Base-by-base conservation (phyloP, 2,113 vertebrate species). In the Camarhynchus parvulus region DNA sequence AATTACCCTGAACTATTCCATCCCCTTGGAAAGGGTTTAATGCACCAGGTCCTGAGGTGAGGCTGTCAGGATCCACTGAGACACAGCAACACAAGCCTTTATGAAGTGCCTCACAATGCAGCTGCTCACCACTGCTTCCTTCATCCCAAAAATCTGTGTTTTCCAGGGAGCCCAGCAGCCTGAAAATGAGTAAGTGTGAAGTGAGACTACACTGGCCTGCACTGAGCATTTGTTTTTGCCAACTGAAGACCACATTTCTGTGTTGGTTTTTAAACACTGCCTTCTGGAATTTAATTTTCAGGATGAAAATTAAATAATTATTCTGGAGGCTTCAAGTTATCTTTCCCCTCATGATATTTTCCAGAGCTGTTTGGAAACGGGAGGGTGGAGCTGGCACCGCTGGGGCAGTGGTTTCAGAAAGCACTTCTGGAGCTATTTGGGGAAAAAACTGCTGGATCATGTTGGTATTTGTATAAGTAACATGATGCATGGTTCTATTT, bases 261-360 rank as follows among this genome's bases (percentile, higher is more conserved):
- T 11, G 78, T 61, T 92, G 97, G 87, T 97, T 97, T 97, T 97
- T 83, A 95, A 96, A 91, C 69, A 52, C 35, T 13, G 27, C 83
- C 93, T 96, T 96, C 92, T 97, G 95, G 94, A 94, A 95, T 95
- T 96, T 94, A 74, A 91, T 95, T 93, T 87, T 24, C 18, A 7
- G 30, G 56, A 25, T 21, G 21, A 52, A 52, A 56, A 87, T 42
- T 8, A 25, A 78, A 68, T 27, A 79, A 79, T 58, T 53, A 67
- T 28, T 41, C 47, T 47, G 10, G 61, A 89, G 21, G 41, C 75
- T 80, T 90, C 59, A 35, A 67, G 72, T 83, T 73, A 72, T 92
- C 79, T 83, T 90, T 31, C 61, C 23, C 42, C 16, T 91, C 44
- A 39, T 41, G 64, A 18, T 89, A 11, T 82, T 93, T 93, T 94